Conservation (phyloP, 2,888 invertebrate genomes). For the Cenopis cana region DNA sequence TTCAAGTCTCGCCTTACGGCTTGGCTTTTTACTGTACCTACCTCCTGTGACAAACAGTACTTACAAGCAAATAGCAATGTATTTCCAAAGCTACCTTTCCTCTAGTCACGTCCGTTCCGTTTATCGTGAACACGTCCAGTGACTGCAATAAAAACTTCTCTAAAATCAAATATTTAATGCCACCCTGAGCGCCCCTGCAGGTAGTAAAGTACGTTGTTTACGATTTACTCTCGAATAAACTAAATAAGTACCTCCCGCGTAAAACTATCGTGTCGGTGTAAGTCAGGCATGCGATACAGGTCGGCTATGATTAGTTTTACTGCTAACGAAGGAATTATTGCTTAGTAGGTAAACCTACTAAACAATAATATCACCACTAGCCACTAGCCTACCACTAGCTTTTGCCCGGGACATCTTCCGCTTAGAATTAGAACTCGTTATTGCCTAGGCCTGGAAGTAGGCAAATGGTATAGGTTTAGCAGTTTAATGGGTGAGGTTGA, state of each 20-base stretch:
- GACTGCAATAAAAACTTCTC: constrained; percentile 83
- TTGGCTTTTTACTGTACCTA: too few relatives aligned
- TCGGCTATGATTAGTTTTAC: neutral
- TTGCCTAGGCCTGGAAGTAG: too few relatives aligned
- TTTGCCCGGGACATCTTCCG: neutral
- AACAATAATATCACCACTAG: too few relatives aligned
- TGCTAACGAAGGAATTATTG: neutral
- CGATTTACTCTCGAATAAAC: constrained; percentile 64
- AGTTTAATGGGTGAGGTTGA: too few relatives aligned
- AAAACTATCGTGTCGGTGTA: constrained; percentile 17
- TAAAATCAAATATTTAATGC: constrained; percentile 84
- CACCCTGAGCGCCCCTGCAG: constrained; percentile 65
- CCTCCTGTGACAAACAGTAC: constrained; percentile 22
- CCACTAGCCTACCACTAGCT: too few relatives aligned
- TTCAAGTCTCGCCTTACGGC: too few relatives aligned
- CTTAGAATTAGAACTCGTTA: neutral
- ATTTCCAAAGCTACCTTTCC: constrained; percentile 53
- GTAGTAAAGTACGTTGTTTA: constrained; percentile 66
- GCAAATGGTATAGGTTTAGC: too few relatives aligned
- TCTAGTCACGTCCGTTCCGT: constrained; percentile 79
- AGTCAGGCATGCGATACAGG: neutral
- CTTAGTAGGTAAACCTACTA: neutral
- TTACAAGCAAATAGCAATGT: constrained; percentile 45
- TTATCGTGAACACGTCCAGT: constrained; percentile 81
- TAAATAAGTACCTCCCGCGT: constrained; percentile 50